Base-by-base conservation (phyloP, 2,888 invertebrate species). In the Philaethria dido region DNA sequence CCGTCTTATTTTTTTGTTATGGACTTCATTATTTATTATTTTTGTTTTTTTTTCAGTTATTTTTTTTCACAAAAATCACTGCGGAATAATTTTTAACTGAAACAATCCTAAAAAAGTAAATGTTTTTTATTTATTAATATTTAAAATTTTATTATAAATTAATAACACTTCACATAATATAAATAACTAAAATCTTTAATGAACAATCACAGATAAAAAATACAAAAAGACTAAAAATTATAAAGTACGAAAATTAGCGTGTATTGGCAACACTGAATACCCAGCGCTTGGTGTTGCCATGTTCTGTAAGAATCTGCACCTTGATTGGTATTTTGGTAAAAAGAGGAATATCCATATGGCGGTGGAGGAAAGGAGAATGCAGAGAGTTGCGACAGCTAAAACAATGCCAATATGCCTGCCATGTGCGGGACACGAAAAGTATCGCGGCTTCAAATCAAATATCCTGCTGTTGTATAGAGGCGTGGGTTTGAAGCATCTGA, bases 401-500 rank as follows among this genome's bases (percentile, higher is more conserved):
- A 77, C 75, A 0, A 83, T 63, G 0, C 85, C 85, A 0, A 82
- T 62, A 69, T 78, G 76, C 1, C 73, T 76, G 3, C 75, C 73
- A 1, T 76, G 69, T 0, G 69, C 52, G 0, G 74, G 59, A 72
- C 94, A 94, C 0, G 76, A 75, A 71, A 94, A 87, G 74, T 89
- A 91, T 52, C 89, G 82, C 0, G 77, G 75, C 0, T 89, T 80
- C 20, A 94, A 76, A 11, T 92, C 88, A 74, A 87, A 87, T 29
- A 94, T 80, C 3, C 87, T 79, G 45, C 89, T 90, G 80, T 89
- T 89, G 75, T 76, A 85, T 0, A 92, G 77, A 0, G 81, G 70
- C 0, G 78, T 74, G 9, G 94, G 94, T 0, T 84, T 80, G 48
- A 78, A 83, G 72, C 94, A 94, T 74, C 94, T 94, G 89, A 57